Evolutionary conservation across 2,797 vertebrate genomes (phyloP).

Genomic region (Sebastes reedi): DNA sequence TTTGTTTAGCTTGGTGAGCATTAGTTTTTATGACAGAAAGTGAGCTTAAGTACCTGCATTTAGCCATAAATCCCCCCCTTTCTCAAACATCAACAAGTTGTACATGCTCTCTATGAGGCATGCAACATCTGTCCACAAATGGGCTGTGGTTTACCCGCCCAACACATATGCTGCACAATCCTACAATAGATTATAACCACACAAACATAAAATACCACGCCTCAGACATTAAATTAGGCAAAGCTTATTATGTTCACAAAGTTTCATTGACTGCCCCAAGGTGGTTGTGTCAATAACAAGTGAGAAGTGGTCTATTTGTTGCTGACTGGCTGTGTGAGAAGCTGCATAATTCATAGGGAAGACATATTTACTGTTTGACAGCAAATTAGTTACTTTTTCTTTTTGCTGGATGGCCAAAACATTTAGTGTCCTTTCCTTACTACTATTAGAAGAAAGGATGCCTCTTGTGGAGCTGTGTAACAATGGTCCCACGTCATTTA

Average conservation of each 20-base stretch:
- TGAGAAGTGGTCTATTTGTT: background rate
- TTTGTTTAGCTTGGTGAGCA: background rate
- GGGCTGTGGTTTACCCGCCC: background rate
- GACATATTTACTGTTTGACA: background rate
- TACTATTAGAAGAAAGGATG: background rate
- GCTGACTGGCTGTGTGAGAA: background rate
- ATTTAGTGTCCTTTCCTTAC: background rate
- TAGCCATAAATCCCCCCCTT: background rate
- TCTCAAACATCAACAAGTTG: background rate
- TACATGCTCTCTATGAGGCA: background rate
- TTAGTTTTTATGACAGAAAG: background rate
- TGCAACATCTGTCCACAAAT: background rate
- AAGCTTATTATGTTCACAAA: background rate
- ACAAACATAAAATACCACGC: background rate
- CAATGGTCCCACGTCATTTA: too few relatives aligned
- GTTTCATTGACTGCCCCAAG: background rate
- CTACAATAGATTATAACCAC: background rate
- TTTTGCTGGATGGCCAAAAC: background rate
- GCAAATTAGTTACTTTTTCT: background rate
- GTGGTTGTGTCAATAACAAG: background rate
- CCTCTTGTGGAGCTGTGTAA: background rate
- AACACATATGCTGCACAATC: background rate
- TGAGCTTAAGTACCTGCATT: constrained; percentile 2
- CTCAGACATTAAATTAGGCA: background rate
- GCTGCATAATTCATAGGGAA: constrained; percentile 8